Base-by-base conservation (phyloP, 1,140 invertebrate species). In the Cheumatopsyche charites region DNA sequence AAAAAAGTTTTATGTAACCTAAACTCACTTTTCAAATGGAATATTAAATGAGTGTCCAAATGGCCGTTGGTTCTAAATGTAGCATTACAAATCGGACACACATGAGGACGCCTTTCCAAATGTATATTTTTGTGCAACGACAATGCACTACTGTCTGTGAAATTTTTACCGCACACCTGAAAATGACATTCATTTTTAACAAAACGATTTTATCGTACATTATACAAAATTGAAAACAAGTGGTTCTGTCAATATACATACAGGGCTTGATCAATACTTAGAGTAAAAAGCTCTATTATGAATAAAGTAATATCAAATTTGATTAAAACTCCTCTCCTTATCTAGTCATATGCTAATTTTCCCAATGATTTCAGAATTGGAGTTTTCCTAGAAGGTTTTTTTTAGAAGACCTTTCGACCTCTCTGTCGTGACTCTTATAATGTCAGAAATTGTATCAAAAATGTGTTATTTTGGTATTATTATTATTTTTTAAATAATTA, bases 141-240 rank as follows among this genome's bases (percentile, higher is more conserved):
- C 19, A 67, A 26, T 9, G 70, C 17, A 41, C 25, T 72, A 11
- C 3, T 19, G 15, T 12, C 26, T 17, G 62, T n/a, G n/a, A 67
- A 58, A 15, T 6, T 23, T 67, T 72, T 67, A 1, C 63, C 52
- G 17, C 70, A 72, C 15, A 72, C 63, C 70, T 72, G 17, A 65
- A 47, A 36, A 70, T 36, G 41, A 21, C 6, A 23, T 25, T 41
- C 29, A 23, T 29, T 41, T 15, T 13, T 23, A 45, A 45, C 25
- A 45, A 6, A 25, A 6, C 15, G 13, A 36, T 61, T 15, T 36
- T 19, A 3, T 19, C 49, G 49, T 52, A 25, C 11, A 25, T 25
- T 58, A 36, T 41, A 55, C 7, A 15, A n/a, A n/a, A 26, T 52
- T 13, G 36, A 13, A 45, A 29, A n/a, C n/a, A n/a, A n/a, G n/a